Evolutionary conservation across 2,113 vertebrate species (phyloP).

Genomic region (Narcine bancroftii): DNA sequence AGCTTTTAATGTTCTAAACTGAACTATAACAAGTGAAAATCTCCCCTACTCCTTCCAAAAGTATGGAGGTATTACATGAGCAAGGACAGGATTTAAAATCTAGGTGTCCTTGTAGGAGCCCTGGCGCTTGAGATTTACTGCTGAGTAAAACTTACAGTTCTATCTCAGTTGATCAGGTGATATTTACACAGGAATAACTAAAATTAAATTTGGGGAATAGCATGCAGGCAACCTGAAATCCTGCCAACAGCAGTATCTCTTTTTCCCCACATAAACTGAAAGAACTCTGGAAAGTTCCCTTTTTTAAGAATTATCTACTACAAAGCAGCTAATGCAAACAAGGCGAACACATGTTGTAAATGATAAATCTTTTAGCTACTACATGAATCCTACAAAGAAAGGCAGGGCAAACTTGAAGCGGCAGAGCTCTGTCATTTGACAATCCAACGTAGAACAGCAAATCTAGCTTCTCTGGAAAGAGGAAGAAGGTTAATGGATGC

Average conservation of each 20-base stretch:
- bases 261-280: neutral
- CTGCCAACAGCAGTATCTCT: neutral
- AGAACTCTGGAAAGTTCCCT: neutral
- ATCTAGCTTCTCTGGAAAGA: conserved; percentile 4
- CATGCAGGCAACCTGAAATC: neutral
- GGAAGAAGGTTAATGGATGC: conserved; percentile 18
- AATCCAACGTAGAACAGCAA: neutral
- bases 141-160: neutral
- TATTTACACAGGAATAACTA: neutral
- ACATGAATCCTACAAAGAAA: neutral
- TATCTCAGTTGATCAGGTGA: neutral
- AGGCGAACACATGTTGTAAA: neutral
- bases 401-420: neutral
- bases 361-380: neutral
- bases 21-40: neutral
- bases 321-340: neutral
- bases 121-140: neutral
- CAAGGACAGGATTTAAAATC: neutral
- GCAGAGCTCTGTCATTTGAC: neutral
- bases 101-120: neutral
- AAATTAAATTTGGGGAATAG: neutral
- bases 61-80: neutral
- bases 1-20: neutral
- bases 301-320: neutral
- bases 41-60: neutral